Evolutionary conservation across 2,797 vertebrate genomes (phyloP).

Genomic region (Spinus pinus): DNA sequence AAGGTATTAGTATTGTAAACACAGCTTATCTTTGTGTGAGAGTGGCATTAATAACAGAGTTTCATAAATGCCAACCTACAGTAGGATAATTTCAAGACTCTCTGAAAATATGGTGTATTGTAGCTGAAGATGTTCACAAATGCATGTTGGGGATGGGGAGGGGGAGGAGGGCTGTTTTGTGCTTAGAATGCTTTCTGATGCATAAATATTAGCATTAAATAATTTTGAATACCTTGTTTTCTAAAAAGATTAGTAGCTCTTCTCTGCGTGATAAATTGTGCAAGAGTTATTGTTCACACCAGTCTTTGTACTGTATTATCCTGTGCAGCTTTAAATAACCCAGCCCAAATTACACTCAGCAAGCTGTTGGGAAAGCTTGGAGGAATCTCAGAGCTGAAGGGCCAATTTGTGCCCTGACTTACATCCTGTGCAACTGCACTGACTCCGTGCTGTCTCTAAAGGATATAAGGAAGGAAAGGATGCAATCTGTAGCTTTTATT

Average conservation of each 20-base stretch:
- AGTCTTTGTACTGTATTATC: slow-evolving; percentile 72
- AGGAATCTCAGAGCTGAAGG: slow-evolving; percentile 57
- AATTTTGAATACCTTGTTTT: slow-evolving; percentile 79
- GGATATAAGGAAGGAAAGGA: neutral
- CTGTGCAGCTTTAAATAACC: slow-evolving; percentile 75
- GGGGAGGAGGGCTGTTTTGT: slow-evolving; percentile 28
- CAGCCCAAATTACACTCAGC: slow-evolving; percentile 66
- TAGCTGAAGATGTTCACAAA: slow-evolving; percentile 61
- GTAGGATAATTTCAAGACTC: slow-evolving; percentile 26
- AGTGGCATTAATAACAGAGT: slow-evolving; percentile 68
- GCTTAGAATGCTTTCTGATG: slow-evolving; percentile 71
- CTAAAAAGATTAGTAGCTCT: slow-evolving; percentile 80
- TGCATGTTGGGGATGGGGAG: neutral
- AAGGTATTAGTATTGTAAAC: slow-evolving; percentile 50
- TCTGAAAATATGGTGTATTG: slow-evolving; percentile 60
- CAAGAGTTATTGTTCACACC: slow-evolving; percentile 73
- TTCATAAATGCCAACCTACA: slow-evolving; percentile 30
- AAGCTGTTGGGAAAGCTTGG: slow-evolving; percentile 66
- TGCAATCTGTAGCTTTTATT: neutral
- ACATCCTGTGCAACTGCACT: neutral
- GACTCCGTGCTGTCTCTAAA: neutral
- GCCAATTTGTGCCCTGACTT: slow-evolving; percentile 59
- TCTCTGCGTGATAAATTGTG: slow-evolving; percentile 77
- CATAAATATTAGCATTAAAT: slow-evolving; percentile 82
- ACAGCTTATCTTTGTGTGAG: slow-evolving; percentile 32